phyloP scores from a whole-genome alignment of 2,888 invertebrate genomes.

The Drosophila leonis region DNA sequence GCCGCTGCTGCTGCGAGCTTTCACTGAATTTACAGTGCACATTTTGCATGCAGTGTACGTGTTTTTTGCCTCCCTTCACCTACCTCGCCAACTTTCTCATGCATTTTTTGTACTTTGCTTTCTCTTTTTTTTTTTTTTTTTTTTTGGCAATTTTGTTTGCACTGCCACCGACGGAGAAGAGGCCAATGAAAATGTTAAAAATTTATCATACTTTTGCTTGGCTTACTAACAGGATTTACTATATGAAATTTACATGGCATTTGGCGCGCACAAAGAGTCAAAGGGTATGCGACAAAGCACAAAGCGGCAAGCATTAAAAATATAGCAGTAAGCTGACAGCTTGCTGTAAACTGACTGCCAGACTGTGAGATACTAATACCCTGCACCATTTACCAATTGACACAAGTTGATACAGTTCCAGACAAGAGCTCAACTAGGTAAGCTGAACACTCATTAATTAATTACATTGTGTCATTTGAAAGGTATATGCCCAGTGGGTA shows the following conservation, averaged over 20 bases:
- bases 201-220: conserved; percentile 58
- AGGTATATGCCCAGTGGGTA: background rate
- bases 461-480: background rate
- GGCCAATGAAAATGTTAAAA: conserved; percentile 61
- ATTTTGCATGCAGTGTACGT: conserved; percentile 23
- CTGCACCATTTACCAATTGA: background rate
- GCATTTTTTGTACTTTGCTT: conserved; percentile 47
- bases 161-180: conserved; percentile 32
- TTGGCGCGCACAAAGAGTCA: conserved; percentile 25
- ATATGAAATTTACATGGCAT: conserved; percentile 64
- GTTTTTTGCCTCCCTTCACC: background rate
- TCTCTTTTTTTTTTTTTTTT: background rate
- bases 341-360: background rate
- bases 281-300: conserved; percentile 15
- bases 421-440: background rate
- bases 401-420: background rate
- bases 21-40: conserved; percentile 41
- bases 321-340: conserved; percentile 8
- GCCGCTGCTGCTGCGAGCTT: conserved; percentile 28
- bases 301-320: conserved; percentile 9
- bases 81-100: conserved; percentile 35
- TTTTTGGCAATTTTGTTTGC: conserved; percentile 59
- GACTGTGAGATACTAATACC: conserved; percentile 6
- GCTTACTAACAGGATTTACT: conserved; percentile 63
- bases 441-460: background rate